These are phyloP conservation scores for Dione juno DNA, from an alignment of 2,888 invertebrate species.

Conservation along the genomic window DNA sequence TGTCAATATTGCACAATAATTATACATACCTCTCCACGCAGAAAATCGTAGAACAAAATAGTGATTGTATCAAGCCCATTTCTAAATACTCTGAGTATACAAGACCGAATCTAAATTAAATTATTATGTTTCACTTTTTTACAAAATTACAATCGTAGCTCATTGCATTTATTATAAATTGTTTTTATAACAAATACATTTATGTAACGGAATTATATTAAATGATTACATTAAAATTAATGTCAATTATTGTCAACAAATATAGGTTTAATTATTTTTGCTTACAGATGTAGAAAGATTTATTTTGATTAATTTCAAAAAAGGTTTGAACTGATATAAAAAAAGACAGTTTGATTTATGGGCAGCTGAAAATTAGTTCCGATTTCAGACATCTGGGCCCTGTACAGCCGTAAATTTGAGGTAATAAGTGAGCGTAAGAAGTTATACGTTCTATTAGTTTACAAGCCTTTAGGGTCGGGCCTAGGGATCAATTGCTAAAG, in stretches of 20 bases:
- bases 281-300: neutral
- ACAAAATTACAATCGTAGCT: neutral
- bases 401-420: too few species aligned
- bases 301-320: neutral
- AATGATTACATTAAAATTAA: neutral
- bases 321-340: too few species aligned
- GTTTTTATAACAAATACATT: neutral
- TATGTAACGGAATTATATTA: neutral
- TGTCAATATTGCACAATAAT: too few species aligned
- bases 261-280: neutral
- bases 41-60: constrained; percentile 70
- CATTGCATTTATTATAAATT: neutral
- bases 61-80: constrained; percentile 72
- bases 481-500: too few species aligned
- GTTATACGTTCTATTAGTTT: too few species aligned
- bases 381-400: too few species aligned
- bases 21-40: constrained; percentile 69
- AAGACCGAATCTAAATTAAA: neutral
- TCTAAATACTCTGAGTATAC: constrained; percentile 34
- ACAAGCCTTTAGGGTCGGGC: too few species aligned
- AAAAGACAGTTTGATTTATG: too few species aligned
- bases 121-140: neutral
- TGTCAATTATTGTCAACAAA: constrained; percentile 1
- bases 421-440: too few species aligned
- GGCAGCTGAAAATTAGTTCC: too few species aligned